phyloP scores from a whole-genome alignment of 2,797 vertebrate genomes.

The Eremophila alpestris region DNA sequence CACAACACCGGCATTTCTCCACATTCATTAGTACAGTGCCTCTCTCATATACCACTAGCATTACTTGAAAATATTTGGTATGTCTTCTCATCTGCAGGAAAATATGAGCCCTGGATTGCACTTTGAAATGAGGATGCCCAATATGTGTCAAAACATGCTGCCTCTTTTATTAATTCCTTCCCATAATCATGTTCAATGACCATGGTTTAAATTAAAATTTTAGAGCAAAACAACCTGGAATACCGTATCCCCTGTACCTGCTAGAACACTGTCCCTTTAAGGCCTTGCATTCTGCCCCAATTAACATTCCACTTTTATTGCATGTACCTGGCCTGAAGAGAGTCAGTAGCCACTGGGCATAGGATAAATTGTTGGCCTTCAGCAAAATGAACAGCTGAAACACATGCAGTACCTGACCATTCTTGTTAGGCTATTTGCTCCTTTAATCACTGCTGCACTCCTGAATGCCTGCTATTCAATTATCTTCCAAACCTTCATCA shows the following conservation, averaged over 20 bases:
- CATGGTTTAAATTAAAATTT: constrained; percentile 7
- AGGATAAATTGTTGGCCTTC: constrained; percentile 78
- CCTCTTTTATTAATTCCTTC: constrained; percentile 5
- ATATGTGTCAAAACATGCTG: constrained; percentile 5
- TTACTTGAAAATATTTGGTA: not conserved
- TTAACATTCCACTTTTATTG: constrained; percentile 79
- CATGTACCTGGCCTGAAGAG: constrained; percentile 66
- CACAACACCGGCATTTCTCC: not conserved
- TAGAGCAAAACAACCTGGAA: not conserved
- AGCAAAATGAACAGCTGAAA: constrained; percentile 77
- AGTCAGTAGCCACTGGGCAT: constrained; percentile 56
- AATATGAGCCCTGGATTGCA: not conserved
- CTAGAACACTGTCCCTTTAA: constrained; percentile 65
- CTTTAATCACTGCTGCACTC: constrained; percentile 35
- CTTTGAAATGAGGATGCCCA: not conserved
- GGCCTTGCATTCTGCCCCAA: constrained; percentile 37
- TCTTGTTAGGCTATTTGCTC: constrained; percentile 73
- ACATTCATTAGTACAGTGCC: not conserved
- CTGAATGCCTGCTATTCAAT: constrained; percentile 51
- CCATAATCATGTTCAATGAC: not conserved
- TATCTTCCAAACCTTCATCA: constrained; percentile 57
- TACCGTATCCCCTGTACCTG: not conserved
- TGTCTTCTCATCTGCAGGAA: not conserved
- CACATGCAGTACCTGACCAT: constrained; percentile 65
- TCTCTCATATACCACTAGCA: not conserved